Base-by-base conservation (phyloP, 2,797 vertebrate genomes). In the Microcaecilia unicolor region DNA sequence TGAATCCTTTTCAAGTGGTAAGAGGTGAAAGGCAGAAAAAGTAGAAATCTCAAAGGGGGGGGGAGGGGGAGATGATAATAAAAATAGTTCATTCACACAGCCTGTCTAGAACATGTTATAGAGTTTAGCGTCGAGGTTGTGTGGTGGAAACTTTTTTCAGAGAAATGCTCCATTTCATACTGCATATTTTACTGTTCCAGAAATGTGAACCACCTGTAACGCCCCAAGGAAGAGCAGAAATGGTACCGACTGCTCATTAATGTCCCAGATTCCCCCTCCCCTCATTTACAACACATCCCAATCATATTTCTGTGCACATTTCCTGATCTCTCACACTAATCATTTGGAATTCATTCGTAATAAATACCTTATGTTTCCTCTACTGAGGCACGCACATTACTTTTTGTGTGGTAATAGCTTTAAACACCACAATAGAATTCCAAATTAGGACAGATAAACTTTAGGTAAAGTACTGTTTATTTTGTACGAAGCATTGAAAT, bases 151-250 rank as follows among this genome's bases (percentile, higher is more conserved):
- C 68, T 58, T 55, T 69, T n/a, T 59, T 61, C 51, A 66, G 61
- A 66, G 28, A 72, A 51, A 61, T 75, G 82, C 87, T 84, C 69
- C 72, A 72, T 79, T 78, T 80, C 64, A 68, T 67, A 65, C 43
- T 32, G 25, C 57, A 69, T 71, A 69, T 61, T 74, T 84, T 70
- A 67, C 51, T 59, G 39, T 49, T 64, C 34, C 41, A 72, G 60
- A 84, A 85, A 88, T 80, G 61, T 31, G 53, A 88, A 84, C 76
- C 76, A 81, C 78, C 75, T 86, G 78, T 70, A 67, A 48, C 61
- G 25, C 62, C 80, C 56, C 48, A 12, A 53, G 61, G 65, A 75
- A 69, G 33, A 68, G 58, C 52, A 58, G 45, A 70, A 68, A 54
- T 44, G 46, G 22, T 65, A 61, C 65, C 68, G 62, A 68, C 60